phyloP scores from a whole-genome alignment of 1,140 invertebrate species.

The Dendroctonus valens region DNA sequence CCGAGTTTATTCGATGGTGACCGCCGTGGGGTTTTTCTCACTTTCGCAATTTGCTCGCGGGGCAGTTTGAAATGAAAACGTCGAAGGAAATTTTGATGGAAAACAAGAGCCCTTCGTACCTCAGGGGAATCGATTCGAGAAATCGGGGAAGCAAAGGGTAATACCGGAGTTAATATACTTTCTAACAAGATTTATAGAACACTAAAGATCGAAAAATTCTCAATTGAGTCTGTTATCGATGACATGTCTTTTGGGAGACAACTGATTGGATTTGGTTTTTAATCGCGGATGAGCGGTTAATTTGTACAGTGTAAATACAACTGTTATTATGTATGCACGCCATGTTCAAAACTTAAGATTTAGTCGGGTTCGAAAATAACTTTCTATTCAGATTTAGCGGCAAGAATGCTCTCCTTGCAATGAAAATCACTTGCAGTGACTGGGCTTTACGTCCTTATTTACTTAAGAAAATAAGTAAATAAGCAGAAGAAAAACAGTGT shows the following conservation, averaged over 20 bases:
- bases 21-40: conserved; percentile 15
- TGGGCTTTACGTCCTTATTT: too few species aligned
- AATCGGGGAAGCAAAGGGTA: conserved; percentile 16
- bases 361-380: too few species aligned
- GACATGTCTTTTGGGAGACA: conserved; percentile 1
- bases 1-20: not conserved
- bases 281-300: too few species aligned
- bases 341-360: too few species aligned
- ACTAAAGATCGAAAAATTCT: conserved; percentile 9
- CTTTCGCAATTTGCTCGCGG: conserved; percentile 14
- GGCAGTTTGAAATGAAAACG: conserved; percentile 11
- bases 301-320: too few species aligned
- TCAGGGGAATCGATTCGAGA: conserved; percentile 1
- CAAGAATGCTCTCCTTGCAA: too few species aligned
- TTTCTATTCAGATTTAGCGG: too few species aligned
- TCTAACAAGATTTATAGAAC: conserved; percentile 19
- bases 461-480: too few species aligned
- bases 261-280: conserved; percentile 4
- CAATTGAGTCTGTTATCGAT: conserved; percentile 11
- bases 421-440: too few species aligned
- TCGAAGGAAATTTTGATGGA: conserved; percentile 17
- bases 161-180: conserved; percentile 21
- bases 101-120: conserved; percentile 15
- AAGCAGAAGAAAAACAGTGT: too few species aligned
- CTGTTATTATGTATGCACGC: too few species aligned